Percentiles rank a stretch among this genome's conserved stretches.
These are phyloP conservation scores for Rhynchomys soricoides DNA, from an alignment of 2,113 vertebrate species.

Conservation along the genomic window DNA sequence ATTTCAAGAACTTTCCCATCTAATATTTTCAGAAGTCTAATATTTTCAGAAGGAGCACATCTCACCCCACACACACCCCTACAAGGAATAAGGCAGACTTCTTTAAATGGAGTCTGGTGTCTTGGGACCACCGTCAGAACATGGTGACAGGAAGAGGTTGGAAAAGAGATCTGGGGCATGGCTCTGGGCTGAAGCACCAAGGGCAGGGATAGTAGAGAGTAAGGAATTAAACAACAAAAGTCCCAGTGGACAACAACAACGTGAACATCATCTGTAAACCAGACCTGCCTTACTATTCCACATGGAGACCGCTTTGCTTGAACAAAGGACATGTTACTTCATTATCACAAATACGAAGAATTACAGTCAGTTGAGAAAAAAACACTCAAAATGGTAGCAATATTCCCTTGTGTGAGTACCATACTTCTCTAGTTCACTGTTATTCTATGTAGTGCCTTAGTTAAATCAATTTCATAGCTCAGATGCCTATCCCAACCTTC, in stretches of 20 bases:
- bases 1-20: constrained; percentile 24
- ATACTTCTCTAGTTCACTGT: background rate
- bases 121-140: background rate
- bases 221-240: background rate
- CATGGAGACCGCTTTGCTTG: background rate
- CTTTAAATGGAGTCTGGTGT: background rate
- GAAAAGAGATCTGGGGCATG: background rate
- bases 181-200: background rate
- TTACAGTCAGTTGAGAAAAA: constrained; percentile 11
- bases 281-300: background rate
- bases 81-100: background rate
- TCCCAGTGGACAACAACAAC: background rate
- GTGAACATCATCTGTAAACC: background rate
- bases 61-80: too few relatives aligned
- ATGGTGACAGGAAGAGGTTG: background rate
- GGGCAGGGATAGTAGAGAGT: background rate
- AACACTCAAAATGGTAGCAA: constrained; percentile 10
- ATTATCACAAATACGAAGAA: background rate
- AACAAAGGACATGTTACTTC: background rate
- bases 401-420: background rate
- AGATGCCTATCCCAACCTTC: background rate
- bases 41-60: background rate
- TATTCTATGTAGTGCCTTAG: background rate
- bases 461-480: background rate
- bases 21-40: background rate